Percentiles rank a stretch among this genome's conserved stretches.
Conservation (phyloP, 2,888 invertebrate genomes). For the Tipula helvola region DNA sequence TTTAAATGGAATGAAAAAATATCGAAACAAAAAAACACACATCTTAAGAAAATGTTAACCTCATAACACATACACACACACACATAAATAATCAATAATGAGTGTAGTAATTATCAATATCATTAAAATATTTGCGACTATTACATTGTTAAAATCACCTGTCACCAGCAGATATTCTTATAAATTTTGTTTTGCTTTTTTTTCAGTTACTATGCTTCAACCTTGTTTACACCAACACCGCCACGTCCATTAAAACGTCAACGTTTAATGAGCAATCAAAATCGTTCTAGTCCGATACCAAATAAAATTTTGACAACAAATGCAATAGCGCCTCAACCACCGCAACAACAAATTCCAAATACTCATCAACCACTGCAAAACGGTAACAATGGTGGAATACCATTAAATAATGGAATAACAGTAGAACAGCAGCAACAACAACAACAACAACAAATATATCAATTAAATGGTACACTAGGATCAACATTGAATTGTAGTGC, state of each 20-base stretch:
- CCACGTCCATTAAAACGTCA: conserved; percentile 35
- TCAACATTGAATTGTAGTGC: neutral
- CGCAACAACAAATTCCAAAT: conserved; percentile 24
- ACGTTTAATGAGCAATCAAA: conserved; percentile 31
- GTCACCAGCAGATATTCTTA: neutral
- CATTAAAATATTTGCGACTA: neutral
- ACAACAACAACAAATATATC: neutral
- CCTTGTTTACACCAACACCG: conserved; percentile 29
- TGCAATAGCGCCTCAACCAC: conserved; percentile 23
- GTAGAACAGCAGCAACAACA: neutral
- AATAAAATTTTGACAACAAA: conserved; percentile 26
- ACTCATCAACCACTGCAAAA: conserved; percentile 18
- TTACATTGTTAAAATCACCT: neutral
- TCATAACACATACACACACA: neutral
- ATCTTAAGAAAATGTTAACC: neutral
- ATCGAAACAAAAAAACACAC: neutral
- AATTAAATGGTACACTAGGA: neutral
- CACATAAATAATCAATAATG: neutral
- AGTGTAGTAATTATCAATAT: neutral
- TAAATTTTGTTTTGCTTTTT: neutral
- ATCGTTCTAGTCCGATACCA: conserved; percentile 24
- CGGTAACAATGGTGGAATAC: conserved; percentile 4
- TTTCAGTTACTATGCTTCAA: conserved; percentile 32
- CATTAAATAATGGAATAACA: conserved; percentile 10
- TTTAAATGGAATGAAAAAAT: neutral